Evolutionary conservation across 2,797 vertebrate genomes (phyloP).

Genomic region (Hipposideros larvatus): DNA sequence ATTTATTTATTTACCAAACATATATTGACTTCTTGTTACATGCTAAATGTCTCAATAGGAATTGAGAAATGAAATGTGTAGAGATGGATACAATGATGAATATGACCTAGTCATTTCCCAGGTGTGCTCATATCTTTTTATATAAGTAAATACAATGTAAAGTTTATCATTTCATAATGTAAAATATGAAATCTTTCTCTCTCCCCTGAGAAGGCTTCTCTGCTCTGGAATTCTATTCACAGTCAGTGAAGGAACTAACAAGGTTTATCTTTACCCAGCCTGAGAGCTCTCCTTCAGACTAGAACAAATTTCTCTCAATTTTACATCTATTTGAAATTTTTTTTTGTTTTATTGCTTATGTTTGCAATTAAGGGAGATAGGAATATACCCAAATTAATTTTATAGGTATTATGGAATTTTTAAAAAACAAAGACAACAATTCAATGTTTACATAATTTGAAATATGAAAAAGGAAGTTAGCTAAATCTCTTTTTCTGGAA

Average conservation of each 20-base stretch:
- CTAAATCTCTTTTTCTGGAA: background rate
- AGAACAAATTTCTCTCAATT: background rate
- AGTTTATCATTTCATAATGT: background rate
- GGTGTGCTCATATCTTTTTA: background rate
- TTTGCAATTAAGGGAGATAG: background rate
- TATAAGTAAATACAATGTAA: background rate
- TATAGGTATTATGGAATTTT: background rate
- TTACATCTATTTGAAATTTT: background rate
- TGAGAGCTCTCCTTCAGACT: background rate
- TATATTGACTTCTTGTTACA: background rate
- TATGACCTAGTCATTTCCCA: background rate
- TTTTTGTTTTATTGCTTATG: background rate
- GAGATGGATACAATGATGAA: background rate
- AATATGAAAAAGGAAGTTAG: background rate
- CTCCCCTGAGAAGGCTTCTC: background rate
- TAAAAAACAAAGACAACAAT: background rate
- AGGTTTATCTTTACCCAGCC: background rate
- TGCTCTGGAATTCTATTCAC: background rate
- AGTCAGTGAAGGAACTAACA: background rate
- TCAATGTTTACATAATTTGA: background rate
- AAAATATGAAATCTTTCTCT: background rate
- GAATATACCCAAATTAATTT: background rate
- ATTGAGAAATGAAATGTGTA: background rate
- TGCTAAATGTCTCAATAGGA: background rate
- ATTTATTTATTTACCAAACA: constrained; percentile 26